These are phyloP conservation scores for Intellagama lesueurii DNA, from an alignment of 2,797 vertebrate species.

Conservation along the genomic window DNA sequence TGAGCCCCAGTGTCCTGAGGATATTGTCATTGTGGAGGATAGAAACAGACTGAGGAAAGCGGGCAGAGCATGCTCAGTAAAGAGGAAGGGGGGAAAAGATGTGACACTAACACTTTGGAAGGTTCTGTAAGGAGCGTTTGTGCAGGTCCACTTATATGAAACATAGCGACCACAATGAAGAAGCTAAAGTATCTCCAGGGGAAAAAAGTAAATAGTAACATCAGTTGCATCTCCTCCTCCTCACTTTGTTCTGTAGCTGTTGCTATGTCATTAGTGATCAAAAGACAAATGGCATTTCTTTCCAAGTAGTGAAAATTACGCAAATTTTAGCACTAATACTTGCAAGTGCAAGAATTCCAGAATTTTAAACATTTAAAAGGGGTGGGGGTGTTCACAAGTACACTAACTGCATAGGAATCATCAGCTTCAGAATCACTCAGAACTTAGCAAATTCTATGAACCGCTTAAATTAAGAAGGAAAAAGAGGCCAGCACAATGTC, in stretches of 20 bases:
- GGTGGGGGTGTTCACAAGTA: not conserved
- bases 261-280: not conserved
- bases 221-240: not conserved
- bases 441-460: slow-evolving; percentile 10
- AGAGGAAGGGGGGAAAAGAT: too few relatives aligned
- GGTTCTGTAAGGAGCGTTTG: too few relatives aligned
- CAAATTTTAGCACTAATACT: not conserved
- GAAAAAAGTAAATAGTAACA: not conserved
- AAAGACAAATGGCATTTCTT: not conserved
- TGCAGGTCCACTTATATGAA: too few relatives aligned
- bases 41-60: too few relatives aligned
- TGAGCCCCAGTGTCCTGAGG: too few relatives aligned
- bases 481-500: not conserved
- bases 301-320: not conserved
- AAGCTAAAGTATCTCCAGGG: not conserved
- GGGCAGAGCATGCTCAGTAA: too few relatives aligned
- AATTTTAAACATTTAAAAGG: slow-evolving; percentile 17
- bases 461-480: slow-evolving; percentile 4
- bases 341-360: not conserved
- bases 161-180: not conserved
- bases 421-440: not conserved
- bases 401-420: not conserved
- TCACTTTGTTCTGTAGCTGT: not conserved
- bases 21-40: too few relatives aligned
- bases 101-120: too few relatives aligned